phyloP scores from a whole-genome alignment of 1,140 invertebrate species.

The Penaeus vannamei region DNA sequence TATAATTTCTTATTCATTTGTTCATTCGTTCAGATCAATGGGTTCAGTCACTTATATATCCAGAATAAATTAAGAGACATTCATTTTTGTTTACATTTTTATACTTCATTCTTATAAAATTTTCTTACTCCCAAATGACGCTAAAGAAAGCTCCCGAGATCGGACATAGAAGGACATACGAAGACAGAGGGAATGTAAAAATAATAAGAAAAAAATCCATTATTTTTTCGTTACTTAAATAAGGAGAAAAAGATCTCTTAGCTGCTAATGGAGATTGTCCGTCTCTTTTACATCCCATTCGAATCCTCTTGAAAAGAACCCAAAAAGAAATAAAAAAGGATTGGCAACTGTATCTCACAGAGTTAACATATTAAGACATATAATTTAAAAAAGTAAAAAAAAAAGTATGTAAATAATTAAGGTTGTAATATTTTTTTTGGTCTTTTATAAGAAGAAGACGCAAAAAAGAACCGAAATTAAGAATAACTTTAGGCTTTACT shows the following conservation, averaged over 20 bases:
- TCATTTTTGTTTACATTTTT: too few species aligned
- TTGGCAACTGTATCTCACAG: too few species aligned
- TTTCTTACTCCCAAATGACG: slow-evolving; percentile 37
- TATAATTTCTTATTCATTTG: background rate
- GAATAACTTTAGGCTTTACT: slow-evolving; percentile 12
- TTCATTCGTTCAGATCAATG: background rate
- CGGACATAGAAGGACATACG: slow-evolving; percentile 42
- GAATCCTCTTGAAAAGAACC: slow-evolving; percentile 37
- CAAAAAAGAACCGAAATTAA: background rate
- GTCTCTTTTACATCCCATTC: slow-evolving; percentile 54
- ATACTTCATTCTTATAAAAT: too few species aligned
- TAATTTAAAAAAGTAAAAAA: background rate
- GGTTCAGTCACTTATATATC: background rate
- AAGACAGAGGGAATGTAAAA: slow-evolving; percentile 45
- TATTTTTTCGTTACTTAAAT: background rate
- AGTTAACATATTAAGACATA: too few species aligned
- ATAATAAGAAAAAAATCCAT: background rate
- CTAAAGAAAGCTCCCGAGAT: slow-evolving; percentile 24
- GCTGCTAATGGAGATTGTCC: slow-evolving; percentile 50
- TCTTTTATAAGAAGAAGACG: slow-evolving; percentile 38
- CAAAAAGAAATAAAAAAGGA: background rate
- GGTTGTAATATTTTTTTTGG: background rate
- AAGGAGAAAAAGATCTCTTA: slow-evolving; percentile 3
- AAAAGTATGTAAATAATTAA: slow-evolving; percentile 7
- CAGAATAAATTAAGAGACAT: too few species aligned